Evolutionary conservation across 2,888 invertebrate species (phyloP).

Genomic region (Ctenicera cuprea): DNA sequence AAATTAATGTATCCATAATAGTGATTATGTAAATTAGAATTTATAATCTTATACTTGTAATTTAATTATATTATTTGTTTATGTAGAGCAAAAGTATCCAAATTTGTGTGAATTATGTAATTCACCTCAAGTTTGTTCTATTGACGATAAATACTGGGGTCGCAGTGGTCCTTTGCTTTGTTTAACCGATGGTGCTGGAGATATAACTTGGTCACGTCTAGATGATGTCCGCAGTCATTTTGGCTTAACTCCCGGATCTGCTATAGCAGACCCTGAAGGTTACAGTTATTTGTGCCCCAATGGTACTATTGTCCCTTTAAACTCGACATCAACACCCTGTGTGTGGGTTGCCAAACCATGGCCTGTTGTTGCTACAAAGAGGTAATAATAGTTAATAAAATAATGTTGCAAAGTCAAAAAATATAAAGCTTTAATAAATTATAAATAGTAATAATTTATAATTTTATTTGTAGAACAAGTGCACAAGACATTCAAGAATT

Average conservation of each 20-base stretch:
- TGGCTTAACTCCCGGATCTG: constrained; percentile 73
- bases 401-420: not conserved
- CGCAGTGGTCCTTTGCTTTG: constrained; percentile 88
- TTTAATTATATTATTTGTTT: not conserved
- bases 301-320: constrained; percentile 79
- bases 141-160: constrained; percentile 88
- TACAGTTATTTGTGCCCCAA: constrained; percentile 87
- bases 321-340: constrained; percentile 78
- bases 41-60: too few relatives aligned
- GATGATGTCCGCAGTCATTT: constrained; percentile 82
- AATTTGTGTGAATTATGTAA: constrained; percentile 85
- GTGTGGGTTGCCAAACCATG: constrained; percentile 88
- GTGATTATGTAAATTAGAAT: too few relatives aligned
- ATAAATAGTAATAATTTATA: too few relatives aligned
- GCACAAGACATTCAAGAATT: constrained; percentile 75
- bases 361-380: constrained; percentile 82
- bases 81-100: constrained; percentile 78
- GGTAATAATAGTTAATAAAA: constrained; percentile 68
- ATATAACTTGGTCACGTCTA: constrained; percentile 87
- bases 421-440: too few relatives aligned
- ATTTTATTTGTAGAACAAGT: constrained; percentile 65
- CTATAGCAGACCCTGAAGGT: constrained; percentile 71
- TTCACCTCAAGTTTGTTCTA: constrained; percentile 77
- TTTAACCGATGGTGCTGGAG: constrained; percentile 85
- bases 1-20: too few relatives aligned